phyloP scores from a whole-genome alignment of 1,140 invertebrate species.

The Drosophila nigromelanica region DNA sequence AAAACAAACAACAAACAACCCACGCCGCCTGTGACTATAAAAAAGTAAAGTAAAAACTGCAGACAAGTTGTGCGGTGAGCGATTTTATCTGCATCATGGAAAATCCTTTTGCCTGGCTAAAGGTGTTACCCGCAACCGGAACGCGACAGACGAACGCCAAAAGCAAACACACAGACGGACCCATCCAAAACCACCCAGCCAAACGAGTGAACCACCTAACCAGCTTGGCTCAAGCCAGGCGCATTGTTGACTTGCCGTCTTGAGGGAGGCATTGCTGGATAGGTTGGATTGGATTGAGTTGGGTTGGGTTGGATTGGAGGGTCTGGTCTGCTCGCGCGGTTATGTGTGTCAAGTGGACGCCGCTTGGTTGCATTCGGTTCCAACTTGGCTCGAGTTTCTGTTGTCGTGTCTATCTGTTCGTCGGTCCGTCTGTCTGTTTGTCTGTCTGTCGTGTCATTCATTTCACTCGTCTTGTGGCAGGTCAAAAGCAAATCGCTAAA shows the following conservation, averaged over 20 bases:
- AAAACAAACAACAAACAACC: background rate
- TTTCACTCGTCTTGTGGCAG: constrained; percentile 65
- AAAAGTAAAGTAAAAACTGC: constrained; percentile 19
- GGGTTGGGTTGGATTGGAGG: background rate
- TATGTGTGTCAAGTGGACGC: constrained; percentile 73
- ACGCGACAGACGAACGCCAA: constrained; percentile 45
- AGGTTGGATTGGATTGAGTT: background rate
- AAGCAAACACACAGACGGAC: constrained; percentile 16
- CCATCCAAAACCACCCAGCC: background rate
- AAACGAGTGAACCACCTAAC: background rate
- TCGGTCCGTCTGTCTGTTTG: constrained; percentile 11
- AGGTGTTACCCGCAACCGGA: constrained; percentile 66
- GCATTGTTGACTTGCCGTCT: constrained; percentile 46
- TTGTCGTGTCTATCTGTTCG: background rate
- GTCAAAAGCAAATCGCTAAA: constrained; percentile 74
- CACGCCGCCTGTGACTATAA: constrained; percentile 8
- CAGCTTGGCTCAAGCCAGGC: constrained; percentile 19
- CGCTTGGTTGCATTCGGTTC: constrained; percentile 44
- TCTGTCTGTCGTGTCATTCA: constrained; percentile 51
- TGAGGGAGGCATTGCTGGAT: background rate
- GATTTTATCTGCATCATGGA: constrained; percentile 61
- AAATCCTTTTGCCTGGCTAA: constrained; percentile 58
- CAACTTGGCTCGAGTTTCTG: constrained; percentile 13
- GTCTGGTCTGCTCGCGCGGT: constrained; percentile 1
- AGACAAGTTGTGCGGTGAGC: constrained; percentile 45